phyloP scores from a whole-genome alignment of 2,113 vertebrate genomes.

The Pangasianodon gigas region DNA sequence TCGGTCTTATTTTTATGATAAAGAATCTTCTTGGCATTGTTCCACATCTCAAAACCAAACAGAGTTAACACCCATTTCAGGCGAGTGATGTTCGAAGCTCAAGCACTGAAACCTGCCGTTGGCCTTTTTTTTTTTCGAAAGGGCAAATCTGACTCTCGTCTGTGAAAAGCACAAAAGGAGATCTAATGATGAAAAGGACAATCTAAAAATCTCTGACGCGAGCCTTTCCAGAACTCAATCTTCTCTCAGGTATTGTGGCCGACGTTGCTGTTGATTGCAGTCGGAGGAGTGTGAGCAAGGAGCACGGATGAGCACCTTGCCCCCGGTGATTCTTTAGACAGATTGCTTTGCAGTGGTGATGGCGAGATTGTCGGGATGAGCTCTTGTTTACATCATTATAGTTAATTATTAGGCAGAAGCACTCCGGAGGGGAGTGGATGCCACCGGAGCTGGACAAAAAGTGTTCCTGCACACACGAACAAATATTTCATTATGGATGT shows the following conservation, averaged over 20 bases:
- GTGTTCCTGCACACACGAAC: neutral
- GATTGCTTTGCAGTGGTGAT: slow-evolving; percentile 64
- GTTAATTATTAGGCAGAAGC: slow-evolving; percentile 69
- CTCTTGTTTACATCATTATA: slow-evolving; percentile 74
- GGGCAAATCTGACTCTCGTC: neutral
- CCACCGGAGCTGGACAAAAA: slow-evolving; percentile 40
- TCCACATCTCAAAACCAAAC: neutral
- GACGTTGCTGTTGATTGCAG: slow-evolving; percentile 39
- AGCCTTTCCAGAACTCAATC: slow-evolving; percentile 12
- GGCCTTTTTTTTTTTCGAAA: neutral
- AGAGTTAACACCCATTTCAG: neutral
- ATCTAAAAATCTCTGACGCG: slow-evolving; percentile 26
- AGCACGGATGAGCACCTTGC: slow-evolving; percentile 48
- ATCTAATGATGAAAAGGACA: slow-evolving; percentile 29
- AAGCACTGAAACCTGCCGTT: neutral
- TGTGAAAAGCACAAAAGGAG: slow-evolving; percentile 28
- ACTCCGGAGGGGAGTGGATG: slow-evolving; percentile 51
- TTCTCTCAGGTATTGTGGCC: slow-evolving; percentile 31
- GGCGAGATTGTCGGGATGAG: slow-evolving; percentile 59
- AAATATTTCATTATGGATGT: slow-evolving; percentile 56
- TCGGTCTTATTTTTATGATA: neutral
- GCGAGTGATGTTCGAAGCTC: too few relatives aligned
- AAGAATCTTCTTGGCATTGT: neutral
- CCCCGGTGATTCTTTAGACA: slow-evolving; percentile 62
- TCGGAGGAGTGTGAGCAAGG: slow-evolving; percentile 39